phyloP scores from a whole-genome alignment of 2,888 invertebrate species.

The Cryptus viduatorius region DNA sequence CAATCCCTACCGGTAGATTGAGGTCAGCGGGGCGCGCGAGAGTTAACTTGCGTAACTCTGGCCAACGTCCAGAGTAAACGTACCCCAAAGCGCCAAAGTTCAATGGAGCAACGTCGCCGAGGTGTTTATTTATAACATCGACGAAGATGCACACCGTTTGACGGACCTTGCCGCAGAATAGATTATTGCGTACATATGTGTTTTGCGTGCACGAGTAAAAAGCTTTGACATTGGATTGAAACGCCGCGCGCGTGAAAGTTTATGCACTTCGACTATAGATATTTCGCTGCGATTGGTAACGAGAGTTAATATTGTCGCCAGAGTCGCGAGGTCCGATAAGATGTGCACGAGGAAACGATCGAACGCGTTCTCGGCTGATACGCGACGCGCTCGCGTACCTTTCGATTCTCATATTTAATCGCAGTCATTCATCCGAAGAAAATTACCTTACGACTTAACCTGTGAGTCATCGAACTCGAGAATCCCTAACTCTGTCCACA shows the following conservation, averaged over 20 bases:
- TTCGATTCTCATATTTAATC: neutral
- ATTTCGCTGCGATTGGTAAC: neutral
- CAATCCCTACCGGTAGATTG: constrained; percentile 76
- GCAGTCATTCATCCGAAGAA: neutral
- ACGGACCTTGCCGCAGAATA: constrained; percentile 80
- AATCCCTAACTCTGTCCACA: neutral
- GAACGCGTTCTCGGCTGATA: neutral
- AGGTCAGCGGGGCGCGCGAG: constrained; percentile 80
- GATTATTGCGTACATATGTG: constrained; percentile 77
- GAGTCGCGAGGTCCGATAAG: neutral
- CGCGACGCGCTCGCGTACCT: neutral
- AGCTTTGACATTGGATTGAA: constrained; percentile 49
- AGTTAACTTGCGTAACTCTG: constrained; percentile 81
- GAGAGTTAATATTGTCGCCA: neutral
- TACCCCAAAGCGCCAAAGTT: constrained; percentile 81
- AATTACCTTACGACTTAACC: neutral
- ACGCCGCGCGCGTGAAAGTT: neutral
- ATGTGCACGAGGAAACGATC: neutral
- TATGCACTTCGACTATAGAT: neutral
- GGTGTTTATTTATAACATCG: constrained; percentile 80
- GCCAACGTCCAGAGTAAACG: constrained; percentile 78
- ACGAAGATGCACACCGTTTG: constrained; percentile 71
- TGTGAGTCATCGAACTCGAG: constrained; percentile 50
- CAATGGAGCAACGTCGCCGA: constrained; percentile 83
- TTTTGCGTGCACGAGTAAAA: constrained; percentile 55